Evolutionary conservation across 2,888 invertebrate genomes (phyloP), one percentile per base, ranked within the genome.

Genomic region (Atherix ibis): DNA sequence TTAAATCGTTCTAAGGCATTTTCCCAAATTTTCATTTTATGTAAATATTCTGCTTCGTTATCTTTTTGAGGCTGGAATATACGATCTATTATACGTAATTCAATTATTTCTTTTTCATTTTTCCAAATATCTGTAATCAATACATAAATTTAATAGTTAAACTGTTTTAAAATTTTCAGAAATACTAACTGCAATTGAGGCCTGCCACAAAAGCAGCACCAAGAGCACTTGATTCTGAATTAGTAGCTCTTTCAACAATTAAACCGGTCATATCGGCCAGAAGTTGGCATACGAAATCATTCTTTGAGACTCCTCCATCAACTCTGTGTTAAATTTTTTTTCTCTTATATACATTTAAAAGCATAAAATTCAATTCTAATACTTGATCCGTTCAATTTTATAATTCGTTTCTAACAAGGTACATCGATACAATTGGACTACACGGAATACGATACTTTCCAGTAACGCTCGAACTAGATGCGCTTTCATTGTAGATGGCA

Each of bases 281-380:
- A 37, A 85, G 62, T 56, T 94, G 92, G 46, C 85, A 76, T 27
- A 95, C 66, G 53, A 95, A 95, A 59, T 91, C 77, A 57, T 92
- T 95, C 42, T 75, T 76, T 0, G 91, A 80, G n/a, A 95, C 91
- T n/a, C 95, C 95, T 3, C 95, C 95, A 58, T 94, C 89, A 39
- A 89, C 71, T 50, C 94, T 92, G 31, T n/a, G n/a, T n/a, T n/a
- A 19, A 31, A 18, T 27, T 26, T 24, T 14, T 18, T 39, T 18
- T n/a, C 32, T 26, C 18, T 28, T 4, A 26, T 30, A 27, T 15
- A 14, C 18, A 22, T n/a, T n/a, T 18, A 24, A 33, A 22, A 15
- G 5, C 17, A 34, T 13, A 30, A 16, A 14, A 32, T 22, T 22
- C 9, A 6, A 22, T 22, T 22, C 8, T 22, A 17, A 35, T 36